Conservation (phyloP, 2,797 vertebrate genomes). For the Morus bassanus region DNA sequence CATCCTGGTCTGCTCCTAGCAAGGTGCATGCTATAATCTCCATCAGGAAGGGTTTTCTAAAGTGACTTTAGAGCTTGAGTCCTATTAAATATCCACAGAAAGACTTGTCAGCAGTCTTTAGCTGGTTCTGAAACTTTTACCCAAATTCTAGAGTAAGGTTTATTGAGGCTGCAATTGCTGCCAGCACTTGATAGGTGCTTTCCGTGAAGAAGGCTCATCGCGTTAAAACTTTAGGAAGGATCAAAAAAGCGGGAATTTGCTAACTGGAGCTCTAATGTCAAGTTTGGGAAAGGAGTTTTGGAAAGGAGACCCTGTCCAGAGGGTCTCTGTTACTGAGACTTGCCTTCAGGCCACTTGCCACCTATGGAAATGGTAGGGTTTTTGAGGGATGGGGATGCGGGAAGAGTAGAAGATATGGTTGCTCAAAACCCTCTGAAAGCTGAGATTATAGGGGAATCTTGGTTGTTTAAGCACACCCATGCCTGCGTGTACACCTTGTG, state of each 20-base stretch:
- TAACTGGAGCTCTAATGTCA: not conserved
- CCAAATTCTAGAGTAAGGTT: not conserved
- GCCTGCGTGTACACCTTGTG: not conserved
- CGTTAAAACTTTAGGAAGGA: not conserved
- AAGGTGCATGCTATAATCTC: not conserved
- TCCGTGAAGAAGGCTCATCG: not conserved
- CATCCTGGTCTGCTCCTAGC: not conserved
- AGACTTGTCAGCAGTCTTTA: not conserved
- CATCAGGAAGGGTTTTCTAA: not conserved
- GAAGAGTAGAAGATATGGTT: not conserved
- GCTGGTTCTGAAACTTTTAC: not conserved
- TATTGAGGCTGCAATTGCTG: not conserved
- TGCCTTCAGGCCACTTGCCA: not conserved
- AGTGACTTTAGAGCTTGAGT: not conserved
- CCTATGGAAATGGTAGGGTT: not conserved
- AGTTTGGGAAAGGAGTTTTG: not conserved
- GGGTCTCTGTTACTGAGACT: not conserved
- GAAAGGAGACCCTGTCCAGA: not conserved
- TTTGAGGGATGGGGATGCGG: not conserved
- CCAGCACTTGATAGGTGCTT: not conserved
- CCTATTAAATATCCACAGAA: not conserved
- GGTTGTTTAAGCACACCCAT: not conserved
- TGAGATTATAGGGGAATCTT: not conserved
- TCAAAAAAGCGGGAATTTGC: not conserved
- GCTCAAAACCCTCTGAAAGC: not conserved